A percentile compares a stretch with the other conserved stretches of the same genome.
Evolutionary conservation across 2,888 invertebrate species (phyloP).

Genomic region (Sarcophaga rosellei): DNA sequence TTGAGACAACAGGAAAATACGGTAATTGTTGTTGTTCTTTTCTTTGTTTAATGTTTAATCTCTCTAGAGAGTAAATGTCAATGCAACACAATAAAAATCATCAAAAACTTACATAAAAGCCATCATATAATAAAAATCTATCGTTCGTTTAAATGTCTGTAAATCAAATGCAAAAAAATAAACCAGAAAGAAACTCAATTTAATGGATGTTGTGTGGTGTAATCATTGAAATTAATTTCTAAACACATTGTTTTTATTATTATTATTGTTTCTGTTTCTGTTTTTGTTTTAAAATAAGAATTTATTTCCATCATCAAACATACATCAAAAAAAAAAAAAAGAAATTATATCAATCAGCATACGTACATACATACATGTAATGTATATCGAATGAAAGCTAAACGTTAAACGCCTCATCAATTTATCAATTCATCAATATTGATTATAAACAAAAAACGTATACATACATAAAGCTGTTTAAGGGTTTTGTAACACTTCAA

Average conservation of each 20-base stretch:
- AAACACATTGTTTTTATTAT: conserved; percentile 25
- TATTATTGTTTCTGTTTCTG: conserved; percentile 21
- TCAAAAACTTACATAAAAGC: too few relatives aligned
- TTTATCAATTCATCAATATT: conserved; percentile 30
- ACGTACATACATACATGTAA: too few relatives aligned
- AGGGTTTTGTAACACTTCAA: conserved; percentile 32
- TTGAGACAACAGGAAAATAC: conserved; percentile 13
- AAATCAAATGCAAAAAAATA: not conserved
- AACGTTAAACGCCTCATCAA: conserved; percentile 40
- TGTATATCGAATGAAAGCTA: conserved; percentile 44
- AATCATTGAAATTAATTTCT: conserved; percentile 41
- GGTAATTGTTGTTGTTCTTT: conserved; percentile 44
- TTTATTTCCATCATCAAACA: too few relatives aligned
- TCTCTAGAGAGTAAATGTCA: not conserved
- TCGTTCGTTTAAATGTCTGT: not conserved
- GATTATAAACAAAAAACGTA: not conserved
- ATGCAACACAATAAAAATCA: not conserved
- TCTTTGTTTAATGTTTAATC: not conserved
- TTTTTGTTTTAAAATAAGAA: not conserved
- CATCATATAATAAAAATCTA: too few relatives aligned
- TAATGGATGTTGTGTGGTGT: conserved; percentile 65
- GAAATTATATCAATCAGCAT: conserved; percentile 1
- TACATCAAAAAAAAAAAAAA: too few relatives aligned
- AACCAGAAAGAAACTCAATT: conserved; percentile 2
- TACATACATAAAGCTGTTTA: conserved; percentile 17